Percentiles rank a stretch among this genome's conserved stretches.
Evolutionary conservation across 2,797 vertebrate species (phyloP).

Genomic region (Lycodopsis pacificus): DNA sequence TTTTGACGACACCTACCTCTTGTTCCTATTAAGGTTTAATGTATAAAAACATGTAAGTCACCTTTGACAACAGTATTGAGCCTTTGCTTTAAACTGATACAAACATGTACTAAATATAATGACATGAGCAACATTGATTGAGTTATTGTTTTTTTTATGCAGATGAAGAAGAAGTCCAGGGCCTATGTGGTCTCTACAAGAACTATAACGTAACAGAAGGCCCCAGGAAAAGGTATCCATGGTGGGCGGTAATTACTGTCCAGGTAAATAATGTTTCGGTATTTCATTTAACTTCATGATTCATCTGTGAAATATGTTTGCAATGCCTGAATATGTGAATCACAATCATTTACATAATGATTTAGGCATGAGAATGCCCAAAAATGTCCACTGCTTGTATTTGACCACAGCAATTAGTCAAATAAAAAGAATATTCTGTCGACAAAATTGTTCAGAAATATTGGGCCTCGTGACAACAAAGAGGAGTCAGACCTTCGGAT

Average conservation of each 20-base stretch:
- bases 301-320: neutral
- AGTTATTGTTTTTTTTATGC: constrained; percentile 5
- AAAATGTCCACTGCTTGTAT: neutral
- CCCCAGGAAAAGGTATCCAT: constrained; percentile 57
- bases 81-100: neutral
- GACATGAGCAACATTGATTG: neutral
- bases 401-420: neutral
- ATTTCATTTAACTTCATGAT: neutral
- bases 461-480: neutral
- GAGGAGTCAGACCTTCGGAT: neutral
- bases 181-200: constrained; percentile 73
- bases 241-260: constrained; percentile 38
- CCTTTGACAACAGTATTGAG: neutral
- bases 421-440: neutral
- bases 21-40: neutral
- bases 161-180: constrained; percentile 70
- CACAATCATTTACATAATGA: neutral
- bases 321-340: neutral
- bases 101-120: neutral
- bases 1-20: neutral
- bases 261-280: constrained; percentile 54
- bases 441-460: neutral
- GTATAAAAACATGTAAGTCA: neutral
- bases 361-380: neutral
- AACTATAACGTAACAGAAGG: fast-evolving